A percentile compares a stretch with the other conserved stretches of the same genome.
phyloP scores from a whole-genome alignment of 2,113 vertebrate genomes.

The Nyctibius bracteatus region DNA sequence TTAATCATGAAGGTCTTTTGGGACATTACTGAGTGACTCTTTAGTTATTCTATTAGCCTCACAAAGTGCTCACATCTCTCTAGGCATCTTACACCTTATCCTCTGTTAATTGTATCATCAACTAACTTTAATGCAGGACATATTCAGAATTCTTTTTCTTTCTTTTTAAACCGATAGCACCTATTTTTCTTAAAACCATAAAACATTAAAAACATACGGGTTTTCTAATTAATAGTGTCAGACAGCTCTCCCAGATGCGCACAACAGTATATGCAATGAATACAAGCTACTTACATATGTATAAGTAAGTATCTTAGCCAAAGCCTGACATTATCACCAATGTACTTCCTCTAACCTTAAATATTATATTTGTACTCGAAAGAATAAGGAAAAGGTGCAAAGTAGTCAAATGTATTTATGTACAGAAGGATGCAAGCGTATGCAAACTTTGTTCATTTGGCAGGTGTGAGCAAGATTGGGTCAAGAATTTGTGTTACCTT shows the following conservation, averaged over 20 bases:
- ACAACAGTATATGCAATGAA: not conserved
- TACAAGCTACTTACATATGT: not conserved
- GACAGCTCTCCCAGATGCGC: not conserved
- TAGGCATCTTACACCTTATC: not conserved
- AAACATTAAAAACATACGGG: not conserved
- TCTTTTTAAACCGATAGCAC: not conserved
- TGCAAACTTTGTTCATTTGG: not conserved
- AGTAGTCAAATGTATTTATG: not conserved
- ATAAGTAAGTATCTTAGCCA: not conserved
- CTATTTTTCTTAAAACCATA: not conserved
- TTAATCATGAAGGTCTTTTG: not conserved
- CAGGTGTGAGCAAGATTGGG: not conserved
- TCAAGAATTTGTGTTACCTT: not conserved
- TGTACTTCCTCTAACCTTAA: not conserved
- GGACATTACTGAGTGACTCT: not conserved
- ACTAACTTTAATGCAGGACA: not conserved
- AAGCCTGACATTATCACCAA: not conserved
- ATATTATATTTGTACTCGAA: not conserved
- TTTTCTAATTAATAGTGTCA: not conserved
- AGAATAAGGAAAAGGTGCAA: not conserved
- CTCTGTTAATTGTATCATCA: not conserved
- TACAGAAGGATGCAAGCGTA: not conserved
- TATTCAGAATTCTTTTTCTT: not conserved
- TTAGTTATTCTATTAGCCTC: not conserved
- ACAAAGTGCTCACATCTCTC: not conserved